Percentiles rank a stretch among this genome's conserved stretches.
These are phyloP conservation scores for Hemaris fuciformis DNA, from an alignment of 2,888 invertebrate species.

Conservation along the genomic window DNA sequence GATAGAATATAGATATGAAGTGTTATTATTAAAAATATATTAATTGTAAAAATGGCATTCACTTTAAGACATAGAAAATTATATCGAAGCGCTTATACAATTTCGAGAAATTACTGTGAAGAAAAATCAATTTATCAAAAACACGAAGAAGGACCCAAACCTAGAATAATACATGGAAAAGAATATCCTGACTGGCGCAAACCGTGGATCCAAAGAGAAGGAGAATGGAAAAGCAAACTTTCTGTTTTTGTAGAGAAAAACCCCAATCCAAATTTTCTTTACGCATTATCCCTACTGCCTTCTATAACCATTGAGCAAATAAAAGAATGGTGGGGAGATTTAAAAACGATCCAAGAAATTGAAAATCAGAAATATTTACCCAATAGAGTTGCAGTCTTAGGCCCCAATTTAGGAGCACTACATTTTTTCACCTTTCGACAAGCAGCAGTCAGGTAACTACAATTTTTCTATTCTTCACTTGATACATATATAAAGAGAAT, in stretches of 20 bases:
- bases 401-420: constrained; percentile 91
- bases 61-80: constrained; percentile 37
- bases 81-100: constrained; percentile 34
- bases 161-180: constrained; percentile 60
- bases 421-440: constrained; percentile 90
- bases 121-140: constrained; percentile 62
- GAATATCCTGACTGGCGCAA: constrained; percentile 83
- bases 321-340: constrained; percentile 80
- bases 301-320: constrained; percentile 73
- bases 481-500: too few species aligned
- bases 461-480: too few species aligned
- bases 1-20: neutral
- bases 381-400: constrained; percentile 83
- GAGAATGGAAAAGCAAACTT: constrained; percentile 81
- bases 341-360: constrained; percentile 73
- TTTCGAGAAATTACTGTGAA: constrained; percentile 55
- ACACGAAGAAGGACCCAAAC: constrained; percentile 58
- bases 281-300: constrained; percentile 75
- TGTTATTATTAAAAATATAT: neutral
- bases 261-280: constrained; percentile 61
- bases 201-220: constrained; percentile 81
- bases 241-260: constrained; percentile 76
- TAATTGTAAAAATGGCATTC: constrained; percentile 41
- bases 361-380: constrained; percentile 82
- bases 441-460: constrained; percentile 84